Evolutionary conservation across 2,888 invertebrate genomes (phyloP).

Genomic region (Acanthoscelides obtectus): DNA sequence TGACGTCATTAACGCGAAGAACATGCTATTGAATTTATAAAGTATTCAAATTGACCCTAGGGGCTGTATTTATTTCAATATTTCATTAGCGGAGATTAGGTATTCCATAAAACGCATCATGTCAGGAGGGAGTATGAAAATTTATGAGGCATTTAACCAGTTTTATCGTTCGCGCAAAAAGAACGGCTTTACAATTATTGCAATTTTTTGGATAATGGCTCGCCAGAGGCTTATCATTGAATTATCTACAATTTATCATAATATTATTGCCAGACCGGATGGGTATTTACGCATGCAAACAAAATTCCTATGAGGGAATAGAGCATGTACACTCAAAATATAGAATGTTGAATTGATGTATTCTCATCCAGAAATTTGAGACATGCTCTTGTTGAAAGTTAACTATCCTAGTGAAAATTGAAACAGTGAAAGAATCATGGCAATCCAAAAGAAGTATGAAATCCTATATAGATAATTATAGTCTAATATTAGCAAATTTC

Average conservation of each 20-base stretch:
- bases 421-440: no score
- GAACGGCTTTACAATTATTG: neutral
- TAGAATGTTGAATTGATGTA: neutral
- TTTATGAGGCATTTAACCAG: neutral
- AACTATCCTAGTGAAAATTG: no score
- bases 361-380: no score
- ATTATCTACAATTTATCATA: neutral
- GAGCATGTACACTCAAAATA: neutral
- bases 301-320: neutral
- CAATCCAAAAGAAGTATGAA: no score
- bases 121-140: neutral
- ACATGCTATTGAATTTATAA: slow-evolving; percentile 46
- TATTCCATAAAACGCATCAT: slow-evolving; percentile 18
- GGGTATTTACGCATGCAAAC: neutral
- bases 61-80: slow-evolving; percentile 25
- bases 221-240: neutral
- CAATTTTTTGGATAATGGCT: neutral
- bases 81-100: slow-evolving; percentile 23
- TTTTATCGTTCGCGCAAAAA: neutral
- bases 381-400: no score
- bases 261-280: neutral
- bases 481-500: no score
- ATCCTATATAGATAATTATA: no score
- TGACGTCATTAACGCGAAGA: slow-evolving; percentile 44
- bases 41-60: slow-evolving; percentile 40